These are phyloP conservation scores for Ceyx margarethae DNA, from an alignment of 2,113 vertebrate genomes.

Conservation along the genomic window DNA sequence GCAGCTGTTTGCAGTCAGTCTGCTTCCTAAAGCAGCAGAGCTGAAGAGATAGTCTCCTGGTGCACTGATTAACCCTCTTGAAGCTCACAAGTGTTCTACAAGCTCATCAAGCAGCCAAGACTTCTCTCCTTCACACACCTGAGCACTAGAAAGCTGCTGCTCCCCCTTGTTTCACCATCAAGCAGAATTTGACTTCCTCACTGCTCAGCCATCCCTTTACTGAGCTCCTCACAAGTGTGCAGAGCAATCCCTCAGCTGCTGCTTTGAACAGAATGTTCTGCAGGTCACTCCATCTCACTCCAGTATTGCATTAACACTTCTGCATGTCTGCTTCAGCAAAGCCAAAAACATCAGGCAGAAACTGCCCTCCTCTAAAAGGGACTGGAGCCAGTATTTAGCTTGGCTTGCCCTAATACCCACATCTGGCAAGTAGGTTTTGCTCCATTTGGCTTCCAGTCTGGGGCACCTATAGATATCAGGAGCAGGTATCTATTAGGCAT, in stretches of 20 bases:
- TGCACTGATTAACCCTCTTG: not conserved
- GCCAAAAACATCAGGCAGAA: constrained; percentile 48
- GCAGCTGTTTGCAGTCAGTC: not conserved
- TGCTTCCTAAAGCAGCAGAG: not conserved
- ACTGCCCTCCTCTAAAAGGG: not conserved
- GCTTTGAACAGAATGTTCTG: constrained; percentile 45
- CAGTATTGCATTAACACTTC: not conserved
- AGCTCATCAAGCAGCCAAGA: not conserved
- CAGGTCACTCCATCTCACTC: not conserved
- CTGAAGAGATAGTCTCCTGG: not conserved
- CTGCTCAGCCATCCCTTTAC: not conserved
- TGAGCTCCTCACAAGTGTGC: not conserved
- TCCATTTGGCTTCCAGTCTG: not conserved
- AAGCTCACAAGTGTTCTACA: not conserved
- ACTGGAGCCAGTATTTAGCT: constrained; percentile 16
- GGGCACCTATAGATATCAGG: not conserved
- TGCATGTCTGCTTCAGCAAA: not conserved
- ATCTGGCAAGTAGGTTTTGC: constrained; percentile 4
- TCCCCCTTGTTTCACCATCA: not conserved
- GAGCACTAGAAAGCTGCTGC: not conserved
- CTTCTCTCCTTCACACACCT: not conserved
- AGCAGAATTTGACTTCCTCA: not conserved
- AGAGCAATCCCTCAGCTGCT: not conserved
- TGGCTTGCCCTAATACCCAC: constrained; percentile 17
- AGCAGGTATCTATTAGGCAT: not conserved